phyloP scores from a whole-genome alignment of 1,140 invertebrate genomes.

The Copidosoma floridanum region DNA sequence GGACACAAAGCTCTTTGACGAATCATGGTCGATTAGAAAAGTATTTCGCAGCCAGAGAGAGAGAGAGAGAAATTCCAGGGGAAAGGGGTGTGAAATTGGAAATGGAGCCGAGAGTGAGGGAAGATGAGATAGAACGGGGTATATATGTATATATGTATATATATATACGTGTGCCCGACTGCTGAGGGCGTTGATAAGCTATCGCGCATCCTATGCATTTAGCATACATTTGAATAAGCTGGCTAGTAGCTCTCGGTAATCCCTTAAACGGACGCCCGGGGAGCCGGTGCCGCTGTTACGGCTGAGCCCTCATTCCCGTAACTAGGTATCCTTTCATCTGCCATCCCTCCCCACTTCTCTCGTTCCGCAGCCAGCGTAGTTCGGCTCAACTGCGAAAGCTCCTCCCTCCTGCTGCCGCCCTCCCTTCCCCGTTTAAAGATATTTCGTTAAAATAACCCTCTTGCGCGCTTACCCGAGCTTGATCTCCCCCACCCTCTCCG shows the following conservation, averaged over 20 bases:
- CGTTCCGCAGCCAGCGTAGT: constrained; percentile 23
- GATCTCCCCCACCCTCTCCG: constrained; percentile 16
- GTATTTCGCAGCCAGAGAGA: too few species aligned
- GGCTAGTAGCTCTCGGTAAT: constrained; percentile 51
- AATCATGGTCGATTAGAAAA: too few species aligned
- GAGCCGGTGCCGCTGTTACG: background rate
- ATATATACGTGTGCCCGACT: constrained; percentile 29
- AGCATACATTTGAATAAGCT: constrained; percentile 60
- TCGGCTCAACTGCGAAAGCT: background rate
- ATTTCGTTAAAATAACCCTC: constrained; percentile 59
- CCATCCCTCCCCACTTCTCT: constrained; percentile 33
- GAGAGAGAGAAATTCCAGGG: background rate
- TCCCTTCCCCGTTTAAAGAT: constrained; percentile 52
- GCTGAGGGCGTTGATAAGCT: constrained; percentile 53
- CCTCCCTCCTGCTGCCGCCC: constrained; percentile 32
- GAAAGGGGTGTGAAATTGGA: too few species aligned
- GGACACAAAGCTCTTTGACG: too few species aligned
- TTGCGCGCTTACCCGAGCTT: constrained; percentile 37
- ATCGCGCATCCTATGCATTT: constrained; percentile 55
- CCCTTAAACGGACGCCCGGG: constrained; percentile 54
- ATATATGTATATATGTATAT: too few species aligned
- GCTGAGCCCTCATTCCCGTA: constrained; percentile 50
- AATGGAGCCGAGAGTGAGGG: background rate
- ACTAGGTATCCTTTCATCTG: constrained; percentile 59
- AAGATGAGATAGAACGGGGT: background rate